A percentile compares a stretch with the other conserved stretches of the same genome.
Evolutionary conservation across 1,140 invertebrate genomes (phyloP).

Genomic region (Saccostrea cuccullata): DNA sequence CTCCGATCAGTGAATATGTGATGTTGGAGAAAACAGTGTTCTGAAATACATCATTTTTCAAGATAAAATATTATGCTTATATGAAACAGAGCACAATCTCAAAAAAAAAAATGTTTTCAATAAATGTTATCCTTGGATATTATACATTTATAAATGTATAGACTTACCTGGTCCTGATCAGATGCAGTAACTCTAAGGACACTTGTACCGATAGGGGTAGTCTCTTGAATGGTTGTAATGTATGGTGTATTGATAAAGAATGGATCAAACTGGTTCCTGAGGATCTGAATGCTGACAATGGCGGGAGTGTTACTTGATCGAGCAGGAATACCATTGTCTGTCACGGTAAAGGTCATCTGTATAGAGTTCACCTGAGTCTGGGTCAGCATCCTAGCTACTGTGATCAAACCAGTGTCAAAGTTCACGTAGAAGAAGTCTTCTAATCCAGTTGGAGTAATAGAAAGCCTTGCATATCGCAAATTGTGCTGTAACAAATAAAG

Average conservation of each 20-base stretch:
- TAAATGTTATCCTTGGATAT: too few species aligned
- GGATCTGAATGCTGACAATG: conserved; percentile 62
- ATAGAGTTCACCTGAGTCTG: conserved; percentile 51
- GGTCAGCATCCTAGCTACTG: conserved; percentile 58
- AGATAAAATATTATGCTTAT: background rate
- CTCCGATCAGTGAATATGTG: conserved; percentile 64
- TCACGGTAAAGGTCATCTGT: conserved; percentile 49
- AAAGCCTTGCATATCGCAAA: conserved; percentile 55
- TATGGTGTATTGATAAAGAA: conserved; percentile 82
- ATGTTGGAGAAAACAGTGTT: conserved; percentile 58
- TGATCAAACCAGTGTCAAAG: conserved; percentile 62
- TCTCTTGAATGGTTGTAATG: conserved; percentile 54
- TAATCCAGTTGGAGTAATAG: conserved; percentile 48
- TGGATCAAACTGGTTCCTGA: conserved; percentile 90
- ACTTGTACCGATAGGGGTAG: conserved; percentile 7
- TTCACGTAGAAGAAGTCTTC: conserved; percentile 67
- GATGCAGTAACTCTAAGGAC: conserved; percentile 61
- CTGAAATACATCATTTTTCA: background rate
- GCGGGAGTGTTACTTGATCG: conserved; percentile 44
- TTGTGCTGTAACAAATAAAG: conserved; percentile 53
- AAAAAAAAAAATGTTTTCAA: too few species aligned
- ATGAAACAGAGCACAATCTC: too few species aligned
- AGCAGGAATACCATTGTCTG: conserved; percentile 54
- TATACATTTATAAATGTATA: too few species aligned
- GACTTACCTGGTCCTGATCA: conserved; percentile 63